Evolutionary conservation across 2,113 vertebrate genomes (phyloP).

Genomic region (Tachycineta bicolor): DNA sequence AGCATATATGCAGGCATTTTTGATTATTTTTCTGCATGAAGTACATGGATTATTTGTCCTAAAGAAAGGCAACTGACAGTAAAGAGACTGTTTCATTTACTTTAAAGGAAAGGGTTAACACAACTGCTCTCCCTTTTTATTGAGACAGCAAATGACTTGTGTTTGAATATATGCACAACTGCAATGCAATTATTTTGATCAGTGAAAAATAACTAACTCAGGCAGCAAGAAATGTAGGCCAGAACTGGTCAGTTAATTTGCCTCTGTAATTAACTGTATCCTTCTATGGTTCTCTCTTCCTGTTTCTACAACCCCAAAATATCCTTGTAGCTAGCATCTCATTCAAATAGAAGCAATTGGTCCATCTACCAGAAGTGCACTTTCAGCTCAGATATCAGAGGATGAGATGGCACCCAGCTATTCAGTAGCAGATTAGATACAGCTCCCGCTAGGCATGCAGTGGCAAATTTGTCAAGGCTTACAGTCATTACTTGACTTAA

Average conservation of each 20-base stretch:
- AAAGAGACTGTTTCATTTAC: constrained; percentile 56
- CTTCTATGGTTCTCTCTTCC: constrained; percentile 30
- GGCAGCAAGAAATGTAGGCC: constrained; percentile 55
- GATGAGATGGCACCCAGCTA: constrained; percentile 49
- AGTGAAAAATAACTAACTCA: constrained; percentile 60
- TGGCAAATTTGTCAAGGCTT: constrained; percentile 50
- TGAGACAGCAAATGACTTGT: constrained; percentile 58
- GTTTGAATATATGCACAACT: constrained; percentile 66
- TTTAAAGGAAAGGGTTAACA: constrained; percentile 75
- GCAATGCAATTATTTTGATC: constrained; percentile 71
- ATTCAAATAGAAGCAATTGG: constrained; percentile 47
- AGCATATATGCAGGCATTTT: constrained; percentile 6
- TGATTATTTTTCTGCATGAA: constrained; percentile 52
- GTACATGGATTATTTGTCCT: constrained; percentile 65
- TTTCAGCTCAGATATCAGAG: constrained; percentile 69
- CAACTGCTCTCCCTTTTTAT: constrained; percentile 49
- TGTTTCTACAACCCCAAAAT: constrained; percentile 6
- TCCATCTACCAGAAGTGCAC: neutral
- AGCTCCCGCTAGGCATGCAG: neutral
- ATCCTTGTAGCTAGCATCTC: constrained; percentile 13
- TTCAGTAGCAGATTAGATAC: constrained; percentile 44
- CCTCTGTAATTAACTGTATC: constrained; percentile 71
- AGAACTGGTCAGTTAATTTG: constrained; percentile 63
- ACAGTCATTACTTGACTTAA: constrained; percentile 57
- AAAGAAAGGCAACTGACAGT: constrained; percentile 56